Base-by-base conservation (phyloP, 2,797 vertebrate species). In the Merluccius polli region DNA sequence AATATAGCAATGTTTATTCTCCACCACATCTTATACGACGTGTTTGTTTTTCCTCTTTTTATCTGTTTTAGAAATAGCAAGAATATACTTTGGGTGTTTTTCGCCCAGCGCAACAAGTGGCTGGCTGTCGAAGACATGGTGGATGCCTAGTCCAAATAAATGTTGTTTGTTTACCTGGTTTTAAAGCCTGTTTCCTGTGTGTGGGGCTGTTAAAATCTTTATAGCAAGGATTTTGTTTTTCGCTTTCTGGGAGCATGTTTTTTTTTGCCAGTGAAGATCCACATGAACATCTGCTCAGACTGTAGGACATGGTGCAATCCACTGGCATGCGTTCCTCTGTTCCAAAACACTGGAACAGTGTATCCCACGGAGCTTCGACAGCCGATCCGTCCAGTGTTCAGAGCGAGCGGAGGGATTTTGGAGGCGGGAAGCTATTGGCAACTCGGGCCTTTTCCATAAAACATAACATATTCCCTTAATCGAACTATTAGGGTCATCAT, bases 11-110 rank as follows among this genome's bases (percentile, higher is more conserved):
- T 84, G 84, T 88, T 91, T 90, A 81, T 70, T 71, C 82, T 73
- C 44, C 1, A 2, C 78, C 82, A 79, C 81, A 75, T 84, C 88
- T 87, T 75, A 88, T 83, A 76, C 29, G 44, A 68, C 44, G 67
- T 80, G 80, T 92, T 91, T 89, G 73, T 86, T 84, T 52, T 87
- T 80, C 63, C 81, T 71, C n/a, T 52, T 70, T 91, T 88, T 77
- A 59, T 78, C 77, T 65, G 75, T 9, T 71, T 84, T 90, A 83
- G 86, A 91, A 91, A 91, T 91, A 87, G 78, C 72, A 78, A n/a
- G 85, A 82, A 87, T 80, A 79, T 75, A 74, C 79, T 82, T 69
- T n/a, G 18, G 21, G 21, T 59, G 21, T 59, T n/a, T 59, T n/a
- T 12, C 21, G 1, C 48, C 18, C 48, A 5, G 1, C 5, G 48